phyloP scores from a whole-genome alignment of 2,113 vertebrate genomes.

The Cathartes aura region DNA sequence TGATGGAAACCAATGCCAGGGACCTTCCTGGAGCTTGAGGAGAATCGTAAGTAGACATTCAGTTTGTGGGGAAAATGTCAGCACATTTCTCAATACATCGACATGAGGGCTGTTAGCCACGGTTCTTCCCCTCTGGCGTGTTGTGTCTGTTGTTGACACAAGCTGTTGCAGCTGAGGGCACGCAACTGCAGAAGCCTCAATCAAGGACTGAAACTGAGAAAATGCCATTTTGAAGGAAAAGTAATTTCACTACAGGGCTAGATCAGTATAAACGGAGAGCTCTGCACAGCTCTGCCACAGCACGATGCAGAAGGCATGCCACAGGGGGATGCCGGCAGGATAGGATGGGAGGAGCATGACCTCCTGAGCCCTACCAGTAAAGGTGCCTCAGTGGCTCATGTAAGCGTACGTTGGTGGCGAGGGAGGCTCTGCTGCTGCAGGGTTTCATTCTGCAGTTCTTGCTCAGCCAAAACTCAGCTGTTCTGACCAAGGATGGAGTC shows the following conservation, averaged over 20 bases:
- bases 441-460: not conserved
- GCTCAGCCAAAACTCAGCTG: not conserved
- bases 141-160: not conserved
- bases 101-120: not conserved
- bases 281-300: not conserved
- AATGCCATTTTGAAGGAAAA: not conserved
- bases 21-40: not conserved
- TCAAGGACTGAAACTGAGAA: not conserved
- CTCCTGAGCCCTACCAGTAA: not conserved
- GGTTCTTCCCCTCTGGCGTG: not conserved
- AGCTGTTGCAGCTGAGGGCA: not conserved
- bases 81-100: not conserved
- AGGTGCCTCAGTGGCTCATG: not conserved
- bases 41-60: not conserved
- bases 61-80: not conserved
- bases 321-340: not conserved
- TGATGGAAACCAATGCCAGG: not conserved
- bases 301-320: not conserved
- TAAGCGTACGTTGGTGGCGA: fast-evolving
- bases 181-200: not conserved
- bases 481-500: not conserved
- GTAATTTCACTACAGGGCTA: not conserved
- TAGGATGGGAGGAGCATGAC: not conserved
- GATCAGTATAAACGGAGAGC: not conserved
- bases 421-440: not conserved